phyloP scores from a whole-genome alignment of 1,140 invertebrate species.

The Cydia pomonella region DNA sequence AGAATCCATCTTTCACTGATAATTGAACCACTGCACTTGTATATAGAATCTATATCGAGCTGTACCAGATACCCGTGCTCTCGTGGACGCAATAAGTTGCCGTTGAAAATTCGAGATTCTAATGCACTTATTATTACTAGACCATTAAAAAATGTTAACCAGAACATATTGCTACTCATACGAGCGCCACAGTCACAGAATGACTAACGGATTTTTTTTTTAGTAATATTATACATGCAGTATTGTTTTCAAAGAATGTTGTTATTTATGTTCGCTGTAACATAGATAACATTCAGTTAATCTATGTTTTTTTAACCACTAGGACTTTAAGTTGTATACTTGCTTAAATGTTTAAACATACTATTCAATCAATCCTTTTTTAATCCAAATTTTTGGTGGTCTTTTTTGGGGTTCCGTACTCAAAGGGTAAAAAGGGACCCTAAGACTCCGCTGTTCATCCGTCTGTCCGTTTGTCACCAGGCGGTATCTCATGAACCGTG shows the following conservation, averaged over 20 bases:
- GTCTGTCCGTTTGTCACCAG: no score
- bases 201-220: neutral
- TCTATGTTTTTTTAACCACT: neutral
- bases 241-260: neutral
- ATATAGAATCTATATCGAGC: neutral
- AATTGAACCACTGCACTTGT: slow-evolving; percentile 42
- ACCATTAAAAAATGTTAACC: slow-evolving; percentile 3
- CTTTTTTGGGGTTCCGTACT: no score
- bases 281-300: neutral
- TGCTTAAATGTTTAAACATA: no score
- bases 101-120: slow-evolving; percentile 34
- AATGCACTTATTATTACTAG: slow-evolving; percentile 1
- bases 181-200: slow-evolving; percentile 9
- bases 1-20: slow-evolving; percentile 43
- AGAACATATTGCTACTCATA: neutral
- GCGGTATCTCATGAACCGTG: no score
- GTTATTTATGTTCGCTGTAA: neutral
- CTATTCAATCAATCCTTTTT: no score
- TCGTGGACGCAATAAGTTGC: slow-evolving; percentile 7
- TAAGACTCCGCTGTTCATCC: no score
- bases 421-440: no score
- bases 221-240: neutral
- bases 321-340: no score
- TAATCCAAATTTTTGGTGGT: no score
- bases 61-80: slow-evolving; percentile 37